phyloP scores from a whole-genome alignment of 2,113 vertebrate species.

The Symphodus melops region DNA sequence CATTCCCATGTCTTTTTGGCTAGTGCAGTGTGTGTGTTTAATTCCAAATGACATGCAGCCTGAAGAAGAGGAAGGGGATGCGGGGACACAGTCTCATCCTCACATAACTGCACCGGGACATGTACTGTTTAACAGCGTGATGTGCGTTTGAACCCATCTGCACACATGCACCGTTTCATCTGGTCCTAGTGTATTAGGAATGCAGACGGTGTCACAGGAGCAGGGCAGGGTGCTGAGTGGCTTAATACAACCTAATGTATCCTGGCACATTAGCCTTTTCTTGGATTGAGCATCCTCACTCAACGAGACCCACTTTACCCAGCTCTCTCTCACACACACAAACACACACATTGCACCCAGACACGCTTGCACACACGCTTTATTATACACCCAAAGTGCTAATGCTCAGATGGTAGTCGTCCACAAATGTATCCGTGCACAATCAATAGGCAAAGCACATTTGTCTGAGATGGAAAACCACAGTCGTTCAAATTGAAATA shows the following conservation, averaged over 20 bases:
- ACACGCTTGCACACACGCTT: constrained; percentile 9
- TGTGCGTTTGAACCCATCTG: constrained; percentile 7
- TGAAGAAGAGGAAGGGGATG: constrained; percentile 18
- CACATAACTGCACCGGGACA: constrained; percentile 17
- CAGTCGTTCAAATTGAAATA: constrained; percentile 55
- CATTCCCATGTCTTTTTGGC: constrained; percentile 71
- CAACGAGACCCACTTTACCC: constrained; percentile 48
- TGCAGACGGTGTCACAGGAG: constrained; percentile 72
- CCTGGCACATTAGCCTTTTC: constrained; percentile 69
- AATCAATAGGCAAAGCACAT: constrained; percentile 62
- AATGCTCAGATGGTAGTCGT: constrained; percentile 49
- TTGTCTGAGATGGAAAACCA: constrained; percentile 59
- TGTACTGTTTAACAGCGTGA: constrained; percentile 23
- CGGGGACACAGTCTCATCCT: constrained; percentile 10
- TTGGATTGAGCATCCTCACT: constrained; percentile 62
- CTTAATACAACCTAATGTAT: constrained; percentile 73
- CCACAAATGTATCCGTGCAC: constrained; percentile 60
- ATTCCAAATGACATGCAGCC: constrained; percentile 67
- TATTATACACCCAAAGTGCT: constrained; percentile 32
- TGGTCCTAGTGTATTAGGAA: constrained; percentile 51
- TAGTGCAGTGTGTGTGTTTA: constrained; percentile 67
- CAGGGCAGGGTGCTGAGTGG: constrained; percentile 59
- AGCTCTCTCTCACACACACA: constrained; percentile 11
- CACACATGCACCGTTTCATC: constrained; percentile 24
- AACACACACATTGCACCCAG: neutral